A percentile compares a stretch with the other conserved stretches of the same genome.
These are phyloP conservation scores for Rhagoletis zephyria DNA, from an alignment of 1,140 invertebrate species.

Conservation along the genomic window DNA sequence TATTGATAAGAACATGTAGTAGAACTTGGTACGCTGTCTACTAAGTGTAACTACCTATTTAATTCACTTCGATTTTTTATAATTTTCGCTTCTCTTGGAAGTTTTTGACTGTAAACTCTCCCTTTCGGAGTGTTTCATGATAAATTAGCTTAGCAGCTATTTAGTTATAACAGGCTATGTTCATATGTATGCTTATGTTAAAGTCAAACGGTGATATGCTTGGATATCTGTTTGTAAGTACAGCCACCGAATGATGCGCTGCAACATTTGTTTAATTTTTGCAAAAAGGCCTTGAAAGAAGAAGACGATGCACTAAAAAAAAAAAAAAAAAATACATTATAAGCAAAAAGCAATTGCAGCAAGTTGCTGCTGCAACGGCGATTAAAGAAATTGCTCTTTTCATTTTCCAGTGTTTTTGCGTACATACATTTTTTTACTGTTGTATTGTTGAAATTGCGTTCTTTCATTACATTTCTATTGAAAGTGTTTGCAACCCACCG, in stretches of 20 bases:
- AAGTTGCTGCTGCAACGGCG: neutral
- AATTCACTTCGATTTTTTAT: neutral
- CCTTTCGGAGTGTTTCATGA: neutral
- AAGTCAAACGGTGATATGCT: too few species aligned
- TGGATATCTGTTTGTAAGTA: too few species aligned
- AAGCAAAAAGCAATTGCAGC: neutral
- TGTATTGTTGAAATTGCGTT: neutral
- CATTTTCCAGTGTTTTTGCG: neutral
- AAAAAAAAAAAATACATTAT: neutral
- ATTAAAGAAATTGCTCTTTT: neutral
- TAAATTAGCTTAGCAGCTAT: neutral
- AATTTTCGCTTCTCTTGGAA: neutral
- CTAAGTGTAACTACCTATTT: too few species aligned
- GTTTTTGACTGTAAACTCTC: neutral
- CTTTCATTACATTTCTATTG: neutral
- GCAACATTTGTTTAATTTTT: neutral
- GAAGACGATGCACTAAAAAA: neutral
- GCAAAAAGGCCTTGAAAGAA: too few species aligned
- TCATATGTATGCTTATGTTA: neutral
- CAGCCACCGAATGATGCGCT: neutral
- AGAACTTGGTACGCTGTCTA: too few species aligned
- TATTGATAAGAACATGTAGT: too few species aligned
- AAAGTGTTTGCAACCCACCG: slow-evolving; percentile 4
- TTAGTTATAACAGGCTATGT: neutral
- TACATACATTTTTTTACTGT: neutral